Conservation (phyloP, 2,888 invertebrate genomes). For the Nasonovia ribisnigri region DNA sequence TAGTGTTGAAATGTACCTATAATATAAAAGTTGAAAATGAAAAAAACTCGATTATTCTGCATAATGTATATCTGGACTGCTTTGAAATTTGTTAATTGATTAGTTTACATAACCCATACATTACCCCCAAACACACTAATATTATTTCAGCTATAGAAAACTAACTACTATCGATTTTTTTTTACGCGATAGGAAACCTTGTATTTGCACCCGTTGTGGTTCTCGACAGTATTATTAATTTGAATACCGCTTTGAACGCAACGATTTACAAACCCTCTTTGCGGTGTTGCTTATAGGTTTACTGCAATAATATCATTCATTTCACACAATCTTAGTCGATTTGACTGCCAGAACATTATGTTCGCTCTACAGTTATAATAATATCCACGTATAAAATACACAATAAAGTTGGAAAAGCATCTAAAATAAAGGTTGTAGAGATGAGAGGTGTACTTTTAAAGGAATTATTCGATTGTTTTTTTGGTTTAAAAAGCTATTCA, state of each 20-base stretch:
- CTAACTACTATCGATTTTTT: slow-evolving; percentile 1
- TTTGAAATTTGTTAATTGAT: slow-evolving; percentile 7
- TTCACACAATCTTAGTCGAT: neutral
- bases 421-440: neutral
- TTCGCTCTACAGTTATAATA: neutral
- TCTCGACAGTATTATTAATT: slow-evolving; percentile 2
- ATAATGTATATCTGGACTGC: neutral
- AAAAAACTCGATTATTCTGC: neutral
- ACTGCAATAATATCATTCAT: neutral
- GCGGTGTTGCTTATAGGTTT: neutral
- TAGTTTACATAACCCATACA: neutral
- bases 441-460: slow-evolving; percentile 12
- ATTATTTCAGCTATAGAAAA: neutral
- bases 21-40: neutral
- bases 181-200: neutral
- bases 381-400: neutral
- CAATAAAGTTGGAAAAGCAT: neutral
- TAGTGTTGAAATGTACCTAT: neutral
- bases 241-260: neutral
- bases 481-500: slow-evolving; percentile 9
- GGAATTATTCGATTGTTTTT: neutral
- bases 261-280: neutral
- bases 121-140: neutral
- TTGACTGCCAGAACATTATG: neutral
- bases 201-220: neutral